phyloP scores from a whole-genome alignment of 2,797 vertebrate genomes.

The Heterohyrax brucei region DNA sequence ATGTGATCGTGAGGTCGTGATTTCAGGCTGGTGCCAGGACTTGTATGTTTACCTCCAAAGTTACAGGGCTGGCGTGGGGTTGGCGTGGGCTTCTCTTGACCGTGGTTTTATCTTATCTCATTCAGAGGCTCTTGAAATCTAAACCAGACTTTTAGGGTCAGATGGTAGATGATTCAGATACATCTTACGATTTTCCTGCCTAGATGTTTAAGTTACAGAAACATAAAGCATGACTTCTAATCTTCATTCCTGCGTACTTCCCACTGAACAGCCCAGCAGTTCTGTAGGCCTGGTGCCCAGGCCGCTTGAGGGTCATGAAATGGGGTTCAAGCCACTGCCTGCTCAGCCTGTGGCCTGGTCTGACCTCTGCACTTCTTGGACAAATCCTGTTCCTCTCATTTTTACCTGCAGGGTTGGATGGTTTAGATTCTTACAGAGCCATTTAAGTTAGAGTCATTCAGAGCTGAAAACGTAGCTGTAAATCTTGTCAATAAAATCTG shows the following conservation, averaged over 20 bases:
- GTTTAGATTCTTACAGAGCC: background rate
- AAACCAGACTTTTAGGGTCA: background rate
- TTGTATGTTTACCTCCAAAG: accelerated
- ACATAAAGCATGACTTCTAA: background rate
- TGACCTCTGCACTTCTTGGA: background rate
- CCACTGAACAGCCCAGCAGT: background rate
- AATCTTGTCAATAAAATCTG: background rate
- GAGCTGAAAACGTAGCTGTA: background rate
- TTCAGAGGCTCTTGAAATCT: background rate
- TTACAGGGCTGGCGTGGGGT: background rate
- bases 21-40: background rate
- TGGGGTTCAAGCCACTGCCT: background rate
- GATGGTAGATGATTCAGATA: background rate
- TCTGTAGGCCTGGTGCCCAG: background rate
- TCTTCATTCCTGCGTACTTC: background rate
- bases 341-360: background rate
- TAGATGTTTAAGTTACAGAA: background rate
- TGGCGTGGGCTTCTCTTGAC: background rate
- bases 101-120: background rate
- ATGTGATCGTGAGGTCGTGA: background rate
- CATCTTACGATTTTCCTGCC: background rate
- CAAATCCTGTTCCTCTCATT: too few species aligned
- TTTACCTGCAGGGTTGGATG: background rate
- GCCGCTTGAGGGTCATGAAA: background rate
- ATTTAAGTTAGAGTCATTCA: background rate